Conservation (phyloP, 1,140 invertebrate species). For the Calliopsis andreniformis region DNA sequence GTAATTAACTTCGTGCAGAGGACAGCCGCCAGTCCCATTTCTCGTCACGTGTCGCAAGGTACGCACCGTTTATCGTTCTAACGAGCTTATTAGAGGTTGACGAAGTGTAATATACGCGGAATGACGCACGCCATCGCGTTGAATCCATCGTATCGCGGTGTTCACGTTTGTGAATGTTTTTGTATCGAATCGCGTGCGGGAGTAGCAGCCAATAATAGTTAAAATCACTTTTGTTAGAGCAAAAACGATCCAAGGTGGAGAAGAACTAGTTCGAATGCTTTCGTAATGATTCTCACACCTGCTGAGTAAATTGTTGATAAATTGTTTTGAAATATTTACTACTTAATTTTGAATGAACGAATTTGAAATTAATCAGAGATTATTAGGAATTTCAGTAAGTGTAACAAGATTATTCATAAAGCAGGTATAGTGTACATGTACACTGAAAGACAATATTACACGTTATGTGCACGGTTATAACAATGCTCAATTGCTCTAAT, state of each 20-base stretch:
- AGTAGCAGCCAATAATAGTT: too few species aligned
- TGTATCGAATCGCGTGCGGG: too few species aligned
- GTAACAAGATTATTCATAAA: not conserved
- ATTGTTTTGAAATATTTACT: too few species aligned
- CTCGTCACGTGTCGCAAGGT: constrained; percentile 6
- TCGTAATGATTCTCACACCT: too few species aligned
- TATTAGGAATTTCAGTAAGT: too few species aligned
- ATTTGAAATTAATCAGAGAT: too few species aligned
- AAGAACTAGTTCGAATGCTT: too few species aligned
- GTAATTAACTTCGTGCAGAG: constrained; percentile 14
- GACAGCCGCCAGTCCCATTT: not conserved
- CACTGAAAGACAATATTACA: constrained; percentile 8
- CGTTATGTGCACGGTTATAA: not conserved
- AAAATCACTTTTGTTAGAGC: too few species aligned
- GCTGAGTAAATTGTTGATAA: too few species aligned
- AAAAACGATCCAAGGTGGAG: too few species aligned
- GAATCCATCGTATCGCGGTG: too few species aligned
- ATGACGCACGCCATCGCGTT: not conserved
- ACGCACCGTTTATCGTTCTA: constrained; percentile 20
- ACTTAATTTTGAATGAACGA: too few species aligned
- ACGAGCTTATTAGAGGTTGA: constrained; percentile 19
- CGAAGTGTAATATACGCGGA: constrained; percentile 7
- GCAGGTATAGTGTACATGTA: not conserved
- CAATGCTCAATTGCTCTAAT: constrained; percentile 46
- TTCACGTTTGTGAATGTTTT: not conserved